Conservation (phyloP, 2,888 invertebrate genomes). For the Meteorus colon region DNA sequence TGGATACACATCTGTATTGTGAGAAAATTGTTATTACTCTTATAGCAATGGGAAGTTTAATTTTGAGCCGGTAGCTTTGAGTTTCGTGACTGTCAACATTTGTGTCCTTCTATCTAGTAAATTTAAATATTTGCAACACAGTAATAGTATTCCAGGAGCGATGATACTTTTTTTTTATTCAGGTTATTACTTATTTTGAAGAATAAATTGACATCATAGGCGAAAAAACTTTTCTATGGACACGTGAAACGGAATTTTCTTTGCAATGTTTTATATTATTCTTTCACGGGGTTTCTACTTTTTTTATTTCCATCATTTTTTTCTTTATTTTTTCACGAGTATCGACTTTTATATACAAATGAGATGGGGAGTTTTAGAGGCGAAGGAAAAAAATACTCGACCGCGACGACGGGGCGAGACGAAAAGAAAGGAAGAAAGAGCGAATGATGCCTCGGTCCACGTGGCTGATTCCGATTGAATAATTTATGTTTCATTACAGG, state of each 20-base stretch:
- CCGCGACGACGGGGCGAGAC: conserved; percentile 29
- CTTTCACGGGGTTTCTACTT: neutral
- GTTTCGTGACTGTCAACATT: no score
- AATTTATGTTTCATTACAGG: conserved; percentile 74
- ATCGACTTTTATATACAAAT: conserved; percentile 3
- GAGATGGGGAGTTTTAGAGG: neutral
- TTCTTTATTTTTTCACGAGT: neutral
- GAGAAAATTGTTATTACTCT: no score
- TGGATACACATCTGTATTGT: no score
- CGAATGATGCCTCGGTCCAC: conserved; percentile 54
- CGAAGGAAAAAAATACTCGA: neutral
- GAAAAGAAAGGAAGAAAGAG: conserved; percentile 44
- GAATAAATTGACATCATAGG: neutral
- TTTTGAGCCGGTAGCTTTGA: no score
- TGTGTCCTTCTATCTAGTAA: no score
- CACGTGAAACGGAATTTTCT: neutral
- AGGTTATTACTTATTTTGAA: neutral
- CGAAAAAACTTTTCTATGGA: neutral
- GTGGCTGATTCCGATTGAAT: conserved; percentile 73
- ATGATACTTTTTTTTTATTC: no score
- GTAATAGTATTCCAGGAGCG: no score
- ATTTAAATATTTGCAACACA: no score
- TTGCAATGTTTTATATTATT: neutral
- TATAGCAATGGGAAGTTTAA: no score
- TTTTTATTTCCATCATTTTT: neutral